These are phyloP conservation scores for Orchesella cincta DNA, from an alignment of 1,140 invertebrate genomes.

Conservation along the genomic window DNA sequence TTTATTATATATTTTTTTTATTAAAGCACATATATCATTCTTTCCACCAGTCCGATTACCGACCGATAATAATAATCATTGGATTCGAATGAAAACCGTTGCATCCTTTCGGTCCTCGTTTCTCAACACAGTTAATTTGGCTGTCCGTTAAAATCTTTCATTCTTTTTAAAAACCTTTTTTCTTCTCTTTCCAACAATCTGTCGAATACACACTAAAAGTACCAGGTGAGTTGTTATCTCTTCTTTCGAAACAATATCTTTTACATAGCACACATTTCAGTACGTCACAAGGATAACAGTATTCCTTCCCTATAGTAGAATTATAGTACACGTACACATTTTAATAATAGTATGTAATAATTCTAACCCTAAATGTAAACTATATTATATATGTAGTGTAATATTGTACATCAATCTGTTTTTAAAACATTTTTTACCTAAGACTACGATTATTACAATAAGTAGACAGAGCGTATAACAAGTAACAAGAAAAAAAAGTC, in stretches of 20 bases:
- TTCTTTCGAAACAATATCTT: slow-evolving; percentile 14
- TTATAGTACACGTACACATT: slow-evolving; percentile 16
- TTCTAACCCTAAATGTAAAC: background rate
- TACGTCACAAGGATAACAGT: slow-evolving; percentile 18
- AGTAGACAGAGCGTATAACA: slow-evolving; percentile 29
- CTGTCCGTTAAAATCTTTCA: background rate
- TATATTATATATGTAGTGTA: background rate
- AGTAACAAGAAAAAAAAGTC: slow-evolving; percentile 29
- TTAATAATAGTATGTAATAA: slow-evolving; percentile 6
- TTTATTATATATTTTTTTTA: background rate
- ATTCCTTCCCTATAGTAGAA: background rate
- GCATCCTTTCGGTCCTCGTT: background rate
- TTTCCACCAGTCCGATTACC: background rate
- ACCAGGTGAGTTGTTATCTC: slow-evolving; percentile 18
- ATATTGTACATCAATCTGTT: slow-evolving; percentile 23
- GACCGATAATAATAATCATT: background rate
- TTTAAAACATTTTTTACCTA: background rate
- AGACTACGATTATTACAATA: slow-evolving; percentile 23
- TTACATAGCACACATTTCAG: slow-evolving; percentile 26
- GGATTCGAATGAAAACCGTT: background rate
- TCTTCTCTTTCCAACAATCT: background rate
- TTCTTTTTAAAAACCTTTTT: background rate
- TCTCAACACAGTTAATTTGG: background rate
- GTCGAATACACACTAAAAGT: background rate
- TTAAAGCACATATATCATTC: slow-evolving; percentile 16